Conservation (phyloP, 2,797 vertebrate species). For the Typhlichthys subterraneus region DNA sequence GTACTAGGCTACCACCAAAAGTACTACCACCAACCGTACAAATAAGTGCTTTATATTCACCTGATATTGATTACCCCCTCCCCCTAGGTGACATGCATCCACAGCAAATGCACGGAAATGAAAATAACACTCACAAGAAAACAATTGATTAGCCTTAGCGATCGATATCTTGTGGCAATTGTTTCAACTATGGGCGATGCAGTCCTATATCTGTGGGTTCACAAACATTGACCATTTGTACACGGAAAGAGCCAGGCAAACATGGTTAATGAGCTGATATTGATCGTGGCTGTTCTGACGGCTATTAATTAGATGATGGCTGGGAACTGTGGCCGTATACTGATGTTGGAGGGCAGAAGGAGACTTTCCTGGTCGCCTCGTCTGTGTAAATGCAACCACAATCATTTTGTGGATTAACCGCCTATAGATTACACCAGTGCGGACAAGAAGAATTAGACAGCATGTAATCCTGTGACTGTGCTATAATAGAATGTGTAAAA, state of each 20-base stretch:
- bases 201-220: slow-evolving; percentile 53
- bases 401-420: neutral
- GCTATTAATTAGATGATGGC: slow-evolving; percentile 75
- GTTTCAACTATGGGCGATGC: slow-evolving; percentile 45
- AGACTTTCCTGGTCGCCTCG: slow-evolving; percentile 27
- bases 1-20: slow-evolving; percentile 34
- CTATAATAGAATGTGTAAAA: too few relatives aligned
- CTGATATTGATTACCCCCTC: slow-evolving; percentile 54
- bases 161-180: slow-evolving; percentile 64
- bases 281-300: slow-evolving; percentile 73
- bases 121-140: slow-evolving; percentile 53
- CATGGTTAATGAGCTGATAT: slow-evolving; percentile 75
- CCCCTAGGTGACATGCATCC: slow-evolving; percentile 56
- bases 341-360: slow-evolving; percentile 51
- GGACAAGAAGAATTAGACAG: too few relatives aligned
- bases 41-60: slow-evolving; percentile 34
- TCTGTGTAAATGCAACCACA: slow-evolving; percentile 22
- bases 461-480: too few relatives aligned
- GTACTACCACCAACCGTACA: slow-evolving; percentile 48
- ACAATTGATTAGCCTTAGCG: slow-evolving; percentile 50
- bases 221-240: slow-evolving; percentile 50
- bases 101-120: slow-evolving; percentile 47
- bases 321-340: slow-evolving; percentile 51
- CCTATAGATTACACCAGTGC: neutral
- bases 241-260: slow-evolving; percentile 55